Conservation (phyloP, 1,140 invertebrate genomes). For the Eulimnadia texana region DNA sequence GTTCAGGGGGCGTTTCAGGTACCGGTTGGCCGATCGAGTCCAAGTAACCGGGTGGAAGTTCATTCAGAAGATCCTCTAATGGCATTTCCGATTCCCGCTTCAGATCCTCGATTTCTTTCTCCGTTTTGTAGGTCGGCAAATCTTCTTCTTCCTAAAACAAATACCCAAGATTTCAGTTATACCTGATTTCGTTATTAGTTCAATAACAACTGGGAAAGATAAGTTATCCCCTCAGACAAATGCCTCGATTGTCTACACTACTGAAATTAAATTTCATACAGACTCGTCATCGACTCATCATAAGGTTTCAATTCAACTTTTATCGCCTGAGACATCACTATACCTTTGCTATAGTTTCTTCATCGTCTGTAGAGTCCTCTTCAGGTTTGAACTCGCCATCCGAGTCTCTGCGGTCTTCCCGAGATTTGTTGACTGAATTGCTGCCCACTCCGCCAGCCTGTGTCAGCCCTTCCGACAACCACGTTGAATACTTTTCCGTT, state of each 20-base stretch:
- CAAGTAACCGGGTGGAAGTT: conserved; percentile 59
- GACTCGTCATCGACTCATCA: conserved; percentile 45
- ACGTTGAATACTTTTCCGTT: conserved; percentile 92
- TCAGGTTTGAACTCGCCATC: conserved; percentile 61
- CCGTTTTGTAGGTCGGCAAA: conserved; percentile 20
- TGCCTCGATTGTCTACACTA: background rate
- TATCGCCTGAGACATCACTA: no score
- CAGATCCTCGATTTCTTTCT: conserved; percentile 70
- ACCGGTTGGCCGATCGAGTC: conserved; percentile 37
- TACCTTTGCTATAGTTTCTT: conserved; percentile 87
- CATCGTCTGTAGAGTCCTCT: conserved; percentile 72
- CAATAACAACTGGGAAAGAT: no score
- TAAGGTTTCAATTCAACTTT: no score
- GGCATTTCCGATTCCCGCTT: conserved; percentile 81
- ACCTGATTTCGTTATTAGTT: no score
- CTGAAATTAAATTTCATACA: background rate
- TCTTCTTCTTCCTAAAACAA: conserved; percentile 24
- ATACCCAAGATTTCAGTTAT: no score
- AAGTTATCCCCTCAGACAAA: no score
- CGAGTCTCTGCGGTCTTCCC: conserved; percentile 8
- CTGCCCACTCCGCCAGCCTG: background rate
- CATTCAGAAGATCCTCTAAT: conserved; percentile 68
- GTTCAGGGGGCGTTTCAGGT: background rate
- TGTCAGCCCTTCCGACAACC: conserved; percentile 63
- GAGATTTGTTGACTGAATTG: background rate